These are phyloP conservation scores for Acanthornis magna DNA, from an alignment of 2,797 vertebrate species.

Conservation along the genomic window DNA sequence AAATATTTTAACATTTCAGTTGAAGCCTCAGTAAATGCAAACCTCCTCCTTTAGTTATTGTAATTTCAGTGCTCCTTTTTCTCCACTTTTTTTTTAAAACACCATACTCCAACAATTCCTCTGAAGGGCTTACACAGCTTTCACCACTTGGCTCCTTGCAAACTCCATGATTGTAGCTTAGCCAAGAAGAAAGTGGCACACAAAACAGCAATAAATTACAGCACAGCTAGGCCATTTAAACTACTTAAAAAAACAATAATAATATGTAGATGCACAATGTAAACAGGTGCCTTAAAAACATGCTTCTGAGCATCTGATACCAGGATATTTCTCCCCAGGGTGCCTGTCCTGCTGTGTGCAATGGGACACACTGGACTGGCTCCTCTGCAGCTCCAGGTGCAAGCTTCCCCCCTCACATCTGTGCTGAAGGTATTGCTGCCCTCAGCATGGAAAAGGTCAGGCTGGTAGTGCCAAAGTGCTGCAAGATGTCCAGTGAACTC, in stretches of 20 bases:
- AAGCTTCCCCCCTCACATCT: not conserved
- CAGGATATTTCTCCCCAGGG: not conserved
- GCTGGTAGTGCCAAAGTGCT: not conserved
- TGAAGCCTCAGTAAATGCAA: not conserved
- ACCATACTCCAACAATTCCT: not conserved
- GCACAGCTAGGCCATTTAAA: not conserved
- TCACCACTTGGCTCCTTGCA: not conserved
- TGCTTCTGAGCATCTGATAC: constrained; percentile 21
- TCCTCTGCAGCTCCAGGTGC: not conserved
- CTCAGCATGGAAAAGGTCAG: accelerated
- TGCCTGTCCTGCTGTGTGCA: not conserved
- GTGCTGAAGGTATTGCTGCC: not conserved
- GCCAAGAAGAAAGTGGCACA: not conserved
- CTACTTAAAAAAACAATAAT: not conserved
- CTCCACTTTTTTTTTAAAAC: not conserved
- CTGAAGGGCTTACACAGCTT: not conserved
- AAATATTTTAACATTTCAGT: not conserved
- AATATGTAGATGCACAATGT: not conserved
- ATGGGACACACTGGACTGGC: not conserved
- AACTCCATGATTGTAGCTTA: not conserved
- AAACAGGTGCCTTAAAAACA: constrained; percentile 41
- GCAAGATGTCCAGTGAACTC: not conserved
- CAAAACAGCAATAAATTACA: constrained; percentile 44
- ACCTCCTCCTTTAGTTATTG: not conserved
- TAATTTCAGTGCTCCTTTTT: not conserved